phyloP scores from a whole-genome alignment of 2,888 invertebrate genomes.

The Mesodorylaimus sp. region DNA sequence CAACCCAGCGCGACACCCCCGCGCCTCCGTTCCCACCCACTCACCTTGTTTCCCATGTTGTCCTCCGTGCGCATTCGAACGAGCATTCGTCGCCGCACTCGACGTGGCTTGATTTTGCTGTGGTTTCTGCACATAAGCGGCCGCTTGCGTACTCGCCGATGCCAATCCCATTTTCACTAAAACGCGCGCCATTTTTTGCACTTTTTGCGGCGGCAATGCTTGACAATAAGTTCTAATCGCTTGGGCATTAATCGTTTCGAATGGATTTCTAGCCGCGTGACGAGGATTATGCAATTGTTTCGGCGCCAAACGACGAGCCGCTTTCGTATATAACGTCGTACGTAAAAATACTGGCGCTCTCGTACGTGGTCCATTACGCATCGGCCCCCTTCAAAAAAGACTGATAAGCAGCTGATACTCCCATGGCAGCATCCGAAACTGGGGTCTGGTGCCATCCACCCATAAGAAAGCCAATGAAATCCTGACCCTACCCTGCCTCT shows the following conservation, averaged over 20 bases:
- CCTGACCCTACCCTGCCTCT: no score
- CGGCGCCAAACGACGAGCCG: constrained; percentile 58
- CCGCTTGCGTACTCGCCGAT: no score
- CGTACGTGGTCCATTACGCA: constrained; percentile 42
- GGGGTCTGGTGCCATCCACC: constrained; percentile 8
- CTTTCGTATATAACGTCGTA: constrained; percentile 68
- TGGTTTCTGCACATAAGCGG: no score
- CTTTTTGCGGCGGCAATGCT: not conserved
- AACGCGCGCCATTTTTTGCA: not conserved
- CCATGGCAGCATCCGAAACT: not conserved
- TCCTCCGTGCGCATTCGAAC: no score
- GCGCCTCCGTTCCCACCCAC: no score
- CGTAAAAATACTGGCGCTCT: constrained; percentile 85
- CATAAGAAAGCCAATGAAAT: no score
- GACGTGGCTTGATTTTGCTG: no score
- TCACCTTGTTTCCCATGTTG: no score
- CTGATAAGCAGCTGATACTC: not conserved
- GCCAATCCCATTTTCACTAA: not conserved
- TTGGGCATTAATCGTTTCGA: constrained; percentile 41
- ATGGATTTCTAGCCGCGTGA: constrained; percentile 71
- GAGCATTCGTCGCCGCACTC: no score
- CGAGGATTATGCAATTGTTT: constrained; percentile 53
- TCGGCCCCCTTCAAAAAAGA: no score
- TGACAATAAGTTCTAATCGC: constrained; percentile 70
- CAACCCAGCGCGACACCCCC: no score